Evolutionary conservation across 2,888 invertebrate species (phyloP), one percentile per base, ranked within the genome.

Genomic region (Dryobota labecula): DNA sequence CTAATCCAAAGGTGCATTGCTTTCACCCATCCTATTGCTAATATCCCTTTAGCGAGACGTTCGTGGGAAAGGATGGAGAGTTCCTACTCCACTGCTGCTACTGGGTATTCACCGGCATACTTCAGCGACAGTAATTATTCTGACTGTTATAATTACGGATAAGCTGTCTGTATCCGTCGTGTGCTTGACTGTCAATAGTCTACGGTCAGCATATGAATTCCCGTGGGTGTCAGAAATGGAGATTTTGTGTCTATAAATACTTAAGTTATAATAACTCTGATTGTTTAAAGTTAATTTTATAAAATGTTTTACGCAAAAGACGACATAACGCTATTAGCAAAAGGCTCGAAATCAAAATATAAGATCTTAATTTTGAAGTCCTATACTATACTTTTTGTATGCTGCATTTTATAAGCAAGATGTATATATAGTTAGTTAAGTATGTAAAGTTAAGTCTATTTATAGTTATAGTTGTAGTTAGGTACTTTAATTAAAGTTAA

Each of bases 21-120:
- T 75, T 72, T 78, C 79, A 72, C 73, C 45, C 18, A 54, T 60
- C 45, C 36, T 47, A 38, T 33, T 47, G 8, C 20, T 24, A 45
- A 56, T 61, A 72, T 72, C 73, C 56, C 74, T 27, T 70, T 4
- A n/a, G 36, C 38, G 9, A 43, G 20, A 76, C 45, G 61, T 54
- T 45, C 83, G 79, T 79, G 79, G 45, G 79, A 79, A 82, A 79
- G 79, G 79, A 82, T 78, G 83, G 64, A 78, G 73, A 78, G 78
- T 82, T 72, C 73, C 79, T 68, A 71, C 61, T 82, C 83, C 65
- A 62, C 8, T 56, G 51, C 54, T 41, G 1, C 7, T 70, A 58
- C 73, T 83, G 24, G 49, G 65, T 78, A 79, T 57, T 36, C n/a
- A 49, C 45, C 67, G 64, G 24, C 68, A 77, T 53, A 78, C 64